Evolutionary conservation across 2,113 vertebrate genomes (phyloP).

Genomic region (Lynx canadensis): DNA sequence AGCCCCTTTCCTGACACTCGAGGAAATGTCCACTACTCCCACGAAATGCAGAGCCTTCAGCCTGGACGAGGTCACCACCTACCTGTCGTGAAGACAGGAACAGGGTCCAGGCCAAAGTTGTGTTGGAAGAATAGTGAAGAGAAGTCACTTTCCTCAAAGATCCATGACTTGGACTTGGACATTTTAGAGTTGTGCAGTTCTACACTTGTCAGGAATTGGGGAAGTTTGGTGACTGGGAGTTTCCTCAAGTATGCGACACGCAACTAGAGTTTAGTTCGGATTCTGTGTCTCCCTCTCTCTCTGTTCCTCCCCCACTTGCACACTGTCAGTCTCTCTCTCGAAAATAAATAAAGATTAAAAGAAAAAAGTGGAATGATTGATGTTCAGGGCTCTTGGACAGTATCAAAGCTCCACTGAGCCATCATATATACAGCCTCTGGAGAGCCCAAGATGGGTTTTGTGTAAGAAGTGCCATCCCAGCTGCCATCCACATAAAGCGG

Average conservation of each 20-base stretch:
- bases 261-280: neutral
- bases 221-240: neutral
- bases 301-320: no score
- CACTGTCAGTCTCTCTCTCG: no score
- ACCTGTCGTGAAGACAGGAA: neutral
- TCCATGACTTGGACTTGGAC: neutral
- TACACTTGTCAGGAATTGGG: neutral
- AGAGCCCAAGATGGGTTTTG: neutral
- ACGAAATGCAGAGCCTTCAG: neutral
- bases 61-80: neutral
- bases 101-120: neutral
- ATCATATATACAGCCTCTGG: rapidly evolving
- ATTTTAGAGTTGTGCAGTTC: neutral
- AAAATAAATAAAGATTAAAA: no score
- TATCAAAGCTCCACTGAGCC: neutral
- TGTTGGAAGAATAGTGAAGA: neutral
- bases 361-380: neutral
- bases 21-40: neutral
- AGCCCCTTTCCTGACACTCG: neutral
- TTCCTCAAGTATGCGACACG: neutral
- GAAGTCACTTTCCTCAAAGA: neutral
- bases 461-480: neutral
- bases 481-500: neutral
- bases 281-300: no score
- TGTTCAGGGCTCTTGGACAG: neutral